Evolutionary conservation across 2,797 vertebrate species (phyloP).

Genomic region (Anas flavirostris): DNA sequence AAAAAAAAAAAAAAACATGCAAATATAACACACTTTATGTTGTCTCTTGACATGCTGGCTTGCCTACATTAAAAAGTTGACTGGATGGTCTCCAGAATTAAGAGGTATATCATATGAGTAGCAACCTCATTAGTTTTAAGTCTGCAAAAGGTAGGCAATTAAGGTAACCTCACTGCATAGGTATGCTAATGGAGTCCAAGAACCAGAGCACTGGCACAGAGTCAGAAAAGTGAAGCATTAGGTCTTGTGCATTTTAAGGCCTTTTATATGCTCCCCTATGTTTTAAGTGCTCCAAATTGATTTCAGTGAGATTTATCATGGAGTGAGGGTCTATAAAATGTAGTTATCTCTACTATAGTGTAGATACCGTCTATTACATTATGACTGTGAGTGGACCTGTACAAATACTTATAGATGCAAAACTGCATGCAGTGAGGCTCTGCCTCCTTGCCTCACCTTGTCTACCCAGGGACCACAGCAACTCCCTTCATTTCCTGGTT

Average conservation of each 20-base stretch:
- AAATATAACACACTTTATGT: neutral
- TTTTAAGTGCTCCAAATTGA: neutral
- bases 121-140: neutral
- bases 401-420: neutral
- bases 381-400: neutral
- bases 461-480: neutral
- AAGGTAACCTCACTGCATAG: neutral
- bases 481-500: neutral
- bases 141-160: neutral
- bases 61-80: neutral
- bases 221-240: neutral
- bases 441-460: neutral
- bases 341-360: neutral
- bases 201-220: neutral
- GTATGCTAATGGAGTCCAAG: neutral
- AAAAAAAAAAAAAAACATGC: neutral
- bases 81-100: neutral
- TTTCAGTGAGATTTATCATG: neutral
- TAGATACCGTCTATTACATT: neutral
- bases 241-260: neutral
- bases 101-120: neutral
- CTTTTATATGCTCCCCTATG: neutral
- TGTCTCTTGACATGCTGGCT: neutral
- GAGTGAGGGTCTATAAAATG: neutral
- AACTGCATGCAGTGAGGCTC: neutral